Conservation (phyloP, 2,888 invertebrate genomes). For the Coleophora deauratella region DNA sequence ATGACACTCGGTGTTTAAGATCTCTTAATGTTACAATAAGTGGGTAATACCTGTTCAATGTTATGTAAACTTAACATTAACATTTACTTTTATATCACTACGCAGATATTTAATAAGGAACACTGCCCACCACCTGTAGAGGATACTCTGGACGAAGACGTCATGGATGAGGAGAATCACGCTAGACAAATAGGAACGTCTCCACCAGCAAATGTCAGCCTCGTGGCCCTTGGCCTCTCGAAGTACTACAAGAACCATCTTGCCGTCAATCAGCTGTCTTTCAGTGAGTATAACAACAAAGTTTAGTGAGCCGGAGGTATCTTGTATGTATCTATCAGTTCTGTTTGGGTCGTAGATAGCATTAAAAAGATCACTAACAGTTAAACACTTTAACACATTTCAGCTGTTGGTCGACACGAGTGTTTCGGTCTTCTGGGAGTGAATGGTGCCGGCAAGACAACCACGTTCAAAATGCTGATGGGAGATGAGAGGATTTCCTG, state of each 20-base stretch:
- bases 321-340: no score
- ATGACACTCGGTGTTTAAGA: no score
- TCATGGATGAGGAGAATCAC: conserved; percentile 65
- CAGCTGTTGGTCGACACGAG: conserved; percentile 81
- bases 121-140: conserved; percentile 39
- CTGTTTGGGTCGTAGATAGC: no score
- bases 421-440: conserved; percentile 89
- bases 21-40: no score
- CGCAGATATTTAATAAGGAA: conserved; percentile 36
- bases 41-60: no score
- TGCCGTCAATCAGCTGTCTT: conserved; percentile 85
- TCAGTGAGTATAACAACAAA: conserved; percentile 66
- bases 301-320: no score
- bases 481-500: conserved; percentile 83
- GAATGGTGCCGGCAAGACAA: conserved; percentile 91
- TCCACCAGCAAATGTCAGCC: conserved; percentile 52
- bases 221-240: conserved; percentile 78
- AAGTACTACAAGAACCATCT: conserved; percentile 83
- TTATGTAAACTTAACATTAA: no score
- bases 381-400: no score
- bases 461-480: conserved; percentile 92
- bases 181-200: conserved; percentile 44
- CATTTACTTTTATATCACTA: no score
- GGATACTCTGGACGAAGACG: conserved; percentile 70
- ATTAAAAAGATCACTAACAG: no score